These are phyloP conservation scores for Ambastaia sidthimunki DNA, from an alignment of 2,797 vertebrate genomes.

Conservation along the genomic window DNA sequence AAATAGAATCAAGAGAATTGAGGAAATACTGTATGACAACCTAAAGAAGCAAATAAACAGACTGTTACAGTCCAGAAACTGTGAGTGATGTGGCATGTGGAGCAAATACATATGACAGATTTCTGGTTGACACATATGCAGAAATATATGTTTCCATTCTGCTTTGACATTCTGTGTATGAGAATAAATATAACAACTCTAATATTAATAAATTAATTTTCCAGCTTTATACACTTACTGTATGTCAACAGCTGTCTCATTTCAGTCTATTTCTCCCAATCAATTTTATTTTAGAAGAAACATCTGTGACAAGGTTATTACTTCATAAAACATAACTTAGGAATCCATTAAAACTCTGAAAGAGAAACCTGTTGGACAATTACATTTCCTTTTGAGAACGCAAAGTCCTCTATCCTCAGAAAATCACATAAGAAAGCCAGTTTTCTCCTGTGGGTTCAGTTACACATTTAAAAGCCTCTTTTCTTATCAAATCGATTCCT, in stretches of 20 bases:
- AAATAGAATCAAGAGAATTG: conserved; percentile 44
- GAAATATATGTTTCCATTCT: too few relatives aligned
- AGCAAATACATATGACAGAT: too few relatives aligned
- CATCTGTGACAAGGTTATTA: not conserved
- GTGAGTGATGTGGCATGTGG: too few relatives aligned
- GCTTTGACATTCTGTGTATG: too few relatives aligned
- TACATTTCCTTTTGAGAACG: not conserved
- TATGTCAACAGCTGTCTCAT: too few relatives aligned
- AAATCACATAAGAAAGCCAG: not conserved
- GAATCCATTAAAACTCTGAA: not conserved
- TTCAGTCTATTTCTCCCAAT: too few relatives aligned
- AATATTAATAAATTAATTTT: too few relatives aligned
- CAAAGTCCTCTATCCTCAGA: not conserved
- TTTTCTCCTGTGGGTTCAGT: not conserved
- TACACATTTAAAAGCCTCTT: not conserved
- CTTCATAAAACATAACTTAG: not conserved
- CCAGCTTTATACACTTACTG: too few relatives aligned
- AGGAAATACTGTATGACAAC: conserved; percentile 30
- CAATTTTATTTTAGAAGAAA: too few relatives aligned
- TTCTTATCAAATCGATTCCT: not conserved
- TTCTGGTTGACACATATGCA: too few relatives aligned
- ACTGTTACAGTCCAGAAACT: conserved; percentile 28
- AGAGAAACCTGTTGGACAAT: not conserved
- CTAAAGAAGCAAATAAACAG: conserved; percentile 39
- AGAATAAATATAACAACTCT: too few relatives aligned